Evolutionary conservation across 2,797 vertebrate species (phyloP), one percentile per base, ranked within the genome.

Genomic region (Notolabrus celidotus): DNA sequence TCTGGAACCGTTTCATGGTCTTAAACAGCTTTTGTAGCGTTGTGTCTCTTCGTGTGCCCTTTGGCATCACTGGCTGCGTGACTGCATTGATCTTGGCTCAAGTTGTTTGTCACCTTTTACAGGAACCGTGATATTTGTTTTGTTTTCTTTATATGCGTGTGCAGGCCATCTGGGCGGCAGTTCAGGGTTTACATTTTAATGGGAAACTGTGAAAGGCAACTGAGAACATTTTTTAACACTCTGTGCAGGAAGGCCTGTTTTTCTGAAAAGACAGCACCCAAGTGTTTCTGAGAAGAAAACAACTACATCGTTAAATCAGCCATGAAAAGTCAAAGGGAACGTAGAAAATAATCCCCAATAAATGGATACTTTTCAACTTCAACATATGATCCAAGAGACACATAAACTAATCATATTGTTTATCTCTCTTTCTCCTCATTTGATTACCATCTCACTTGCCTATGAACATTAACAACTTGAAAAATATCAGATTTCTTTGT

Each of bases 71-170:
- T 33, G 39, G 60, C 66, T 68, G 69, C 61, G 43, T 33, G 70
- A 84, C 66, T 81, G 69, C 80, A 84, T 82, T 73, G 77, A 78
- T 86, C 63, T 74, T 66, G 74, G 64, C 76, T 79, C 19, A 59
- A 58, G 38, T 59, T 82, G 69, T 85, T 86, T 85, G 86, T 86
- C 77, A 79, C 82, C 57, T 82, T 80, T 74, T 78, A 60, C 72
- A 79, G 72, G 69, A 78, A 77, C 82, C 64, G 19, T 69, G 82
- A 82, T 84, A 73, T 78, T 65, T 77, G 72, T 72, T 87, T 86
- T 83, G 77, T 85, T 86, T 88, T 74, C 72, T 63, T 69, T 77
- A 70, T 57, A 56, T 86, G 70, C 56, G 58, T 87, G 69, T 51
- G 49, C 43, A 42, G 56, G 58, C 69, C 69, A 78, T 66, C 74